phyloP scores from a whole-genome alignment of 2,113 vertebrate species.

The Trichomycterus rosablanca region DNA sequence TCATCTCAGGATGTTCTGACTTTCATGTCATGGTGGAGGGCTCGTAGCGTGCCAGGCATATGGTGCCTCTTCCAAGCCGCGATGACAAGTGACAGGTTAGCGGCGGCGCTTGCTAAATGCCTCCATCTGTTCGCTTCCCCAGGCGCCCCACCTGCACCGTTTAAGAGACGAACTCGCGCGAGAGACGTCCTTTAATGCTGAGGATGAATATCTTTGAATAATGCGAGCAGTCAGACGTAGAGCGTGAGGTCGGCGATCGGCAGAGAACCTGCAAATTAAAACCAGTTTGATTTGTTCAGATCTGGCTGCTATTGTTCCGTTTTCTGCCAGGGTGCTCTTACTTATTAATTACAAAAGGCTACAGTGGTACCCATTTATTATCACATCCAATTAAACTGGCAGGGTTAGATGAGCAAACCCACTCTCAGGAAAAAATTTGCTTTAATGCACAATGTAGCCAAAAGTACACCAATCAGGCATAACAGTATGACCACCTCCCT shows the following conservation, averaged over 20 bases:
- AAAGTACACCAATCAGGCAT: too few species aligned
- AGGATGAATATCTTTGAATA: conserved; percentile 59
- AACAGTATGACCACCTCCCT: too few species aligned
- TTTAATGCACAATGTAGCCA: too few species aligned
- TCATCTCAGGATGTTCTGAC: conserved; percentile 48
- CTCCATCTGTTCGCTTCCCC: conserved; percentile 80
- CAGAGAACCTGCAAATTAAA: conserved; percentile 71
- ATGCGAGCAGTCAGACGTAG: conserved; percentile 49
- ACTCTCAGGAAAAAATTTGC: background rate
- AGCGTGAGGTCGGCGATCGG: conserved; percentile 77
- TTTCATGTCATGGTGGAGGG: conserved; percentile 60
- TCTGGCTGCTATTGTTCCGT: too few species aligned
- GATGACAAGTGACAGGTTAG: conserved; percentile 81
- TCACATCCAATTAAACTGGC: too few species aligned
- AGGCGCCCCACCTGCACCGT: conserved; percentile 78
- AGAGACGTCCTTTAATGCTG: conserved; percentile 68
- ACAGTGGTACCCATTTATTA: too few species aligned
- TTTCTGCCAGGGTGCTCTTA: too few species aligned
- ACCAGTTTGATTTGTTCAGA: too few species aligned
- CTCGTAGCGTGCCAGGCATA: conserved; percentile 69
- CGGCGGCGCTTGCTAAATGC: conserved; percentile 75
- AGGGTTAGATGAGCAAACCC: background rate
- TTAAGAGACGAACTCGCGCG: conserved; percentile 82
- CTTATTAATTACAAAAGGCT: too few species aligned
- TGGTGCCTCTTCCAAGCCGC: conserved; percentile 70